Evolutionary conservation across 2,888 invertebrate species (phyloP).

Genomic region (Nomada lathburiana): DNA sequence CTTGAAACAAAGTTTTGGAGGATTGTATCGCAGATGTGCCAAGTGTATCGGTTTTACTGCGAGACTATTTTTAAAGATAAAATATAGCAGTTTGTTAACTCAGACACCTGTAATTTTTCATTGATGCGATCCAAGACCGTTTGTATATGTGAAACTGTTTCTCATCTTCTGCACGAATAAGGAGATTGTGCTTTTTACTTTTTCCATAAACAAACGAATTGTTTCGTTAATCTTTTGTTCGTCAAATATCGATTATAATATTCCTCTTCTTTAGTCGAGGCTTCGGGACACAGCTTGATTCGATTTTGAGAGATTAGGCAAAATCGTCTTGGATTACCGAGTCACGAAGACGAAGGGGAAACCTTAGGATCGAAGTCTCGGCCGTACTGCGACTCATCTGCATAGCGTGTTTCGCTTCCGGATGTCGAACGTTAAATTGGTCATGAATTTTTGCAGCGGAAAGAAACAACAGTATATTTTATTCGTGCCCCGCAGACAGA

Average conservation of each 20-base stretch:
- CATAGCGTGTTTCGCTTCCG: constrained; percentile 59
- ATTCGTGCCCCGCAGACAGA: background rate
- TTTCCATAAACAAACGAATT: background rate
- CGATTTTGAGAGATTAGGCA: constrained; percentile 71
- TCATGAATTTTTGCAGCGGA: constrained; percentile 17
- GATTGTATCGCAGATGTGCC: too few relatives aligned
- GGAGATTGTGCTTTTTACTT: background rate
- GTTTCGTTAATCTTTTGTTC: background rate
- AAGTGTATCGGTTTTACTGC: too few relatives aligned
- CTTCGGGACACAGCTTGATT: constrained; percentile 67
- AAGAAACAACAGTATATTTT: background rate
- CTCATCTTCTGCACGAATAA: too few relatives aligned
- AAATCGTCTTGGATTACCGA: constrained; percentile 78
- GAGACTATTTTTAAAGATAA: too few relatives aligned
- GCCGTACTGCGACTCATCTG: constrained; percentile 72
- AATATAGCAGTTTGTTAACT: too few relatives aligned
- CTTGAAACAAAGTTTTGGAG: too few relatives aligned
- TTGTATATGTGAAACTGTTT: too few relatives aligned
- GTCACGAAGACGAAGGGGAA: constrained; percentile 79
- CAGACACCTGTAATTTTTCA: too few relatives aligned
- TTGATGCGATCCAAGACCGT: too few relatives aligned
- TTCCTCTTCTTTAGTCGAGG: constrained; percentile 56
- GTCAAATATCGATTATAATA: constrained; percentile 39
- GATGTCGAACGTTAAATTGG: constrained; percentile 49
- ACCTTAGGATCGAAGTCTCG: constrained; percentile 81